phyloP scores from a whole-genome alignment of 2,888 invertebrate species.

The Drosophila diplacantha region DNA sequence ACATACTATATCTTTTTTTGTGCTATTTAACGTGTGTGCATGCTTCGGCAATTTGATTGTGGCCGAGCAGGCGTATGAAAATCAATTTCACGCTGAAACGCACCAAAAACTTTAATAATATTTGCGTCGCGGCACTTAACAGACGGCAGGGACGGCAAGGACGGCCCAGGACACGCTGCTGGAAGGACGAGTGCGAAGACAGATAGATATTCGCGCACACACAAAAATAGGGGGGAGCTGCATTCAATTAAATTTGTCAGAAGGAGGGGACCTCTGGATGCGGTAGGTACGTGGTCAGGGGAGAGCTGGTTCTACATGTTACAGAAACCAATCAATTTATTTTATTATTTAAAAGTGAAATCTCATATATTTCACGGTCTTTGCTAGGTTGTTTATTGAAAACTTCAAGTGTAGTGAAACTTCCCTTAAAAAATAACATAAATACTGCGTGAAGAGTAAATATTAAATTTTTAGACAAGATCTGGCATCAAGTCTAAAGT shows the following conservation, averaged over 20 bases:
- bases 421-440: background rate
- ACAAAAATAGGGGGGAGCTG: background rate
- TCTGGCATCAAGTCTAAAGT: background rate
- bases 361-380: background rate
- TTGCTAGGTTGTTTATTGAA: background rate
- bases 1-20: slow-evolving; percentile 44
- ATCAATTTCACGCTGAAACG: slow-evolving; percentile 73
- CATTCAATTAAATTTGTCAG: slow-evolving; percentile 20
- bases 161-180: slow-evolving; percentile 15
- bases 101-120: slow-evolving; percentile 74
- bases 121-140: slow-evolving; percentile 72
- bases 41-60: slow-evolving; percentile 72
- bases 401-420: background rate
- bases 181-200: slow-evolving; percentile 19
- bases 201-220: slow-evolving; percentile 5
- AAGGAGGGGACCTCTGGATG: background rate
- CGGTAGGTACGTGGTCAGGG: background rate
- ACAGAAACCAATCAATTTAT: slow-evolving; percentile 13
- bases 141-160: slow-evolving; percentile 39
- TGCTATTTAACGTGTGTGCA: slow-evolving; percentile 70
- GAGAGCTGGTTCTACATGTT: slow-evolving; percentile 3
- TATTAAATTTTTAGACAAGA: background rate
- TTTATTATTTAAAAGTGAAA: slow-evolving; percentile 11
- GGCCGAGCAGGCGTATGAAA: slow-evolving; percentile 73
- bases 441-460: background rate